These are phyloP conservation scores for Paedocypris sp. DNA, from an alignment of 2,113 vertebrate species.

Conservation along the genomic window DNA sequence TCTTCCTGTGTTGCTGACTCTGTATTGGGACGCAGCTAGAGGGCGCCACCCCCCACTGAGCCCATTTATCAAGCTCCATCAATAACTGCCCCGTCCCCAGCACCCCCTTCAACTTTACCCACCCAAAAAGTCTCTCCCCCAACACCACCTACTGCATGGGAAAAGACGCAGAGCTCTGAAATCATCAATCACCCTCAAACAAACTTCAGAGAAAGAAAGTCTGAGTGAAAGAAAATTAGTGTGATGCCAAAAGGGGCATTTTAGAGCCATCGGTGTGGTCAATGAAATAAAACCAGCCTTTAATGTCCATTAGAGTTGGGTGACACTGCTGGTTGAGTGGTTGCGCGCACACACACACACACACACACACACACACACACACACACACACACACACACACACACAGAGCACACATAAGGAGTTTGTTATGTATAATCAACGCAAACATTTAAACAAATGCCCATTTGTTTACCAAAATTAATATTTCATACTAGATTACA, in stretches of 20 bases:
- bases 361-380: not conserved
- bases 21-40: constrained; percentile 48
- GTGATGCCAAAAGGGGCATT: constrained; percentile 5
- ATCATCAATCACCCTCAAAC: constrained; percentile 56
- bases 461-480: too few relatives aligned
- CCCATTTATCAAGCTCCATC: constrained; percentile 61
- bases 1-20: constrained; percentile 17
- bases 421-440: too few relatives aligned
- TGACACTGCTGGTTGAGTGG: too few relatives aligned
- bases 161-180: constrained; percentile 46
- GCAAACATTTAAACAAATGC: too few relatives aligned
- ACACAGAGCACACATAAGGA: too few relatives aligned
- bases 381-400: too few relatives aligned
- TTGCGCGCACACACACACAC: too few relatives aligned
- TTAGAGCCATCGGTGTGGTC: too few relatives aligned
- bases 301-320: too few relatives aligned
- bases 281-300: not conserved
- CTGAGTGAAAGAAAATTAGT: constrained; percentile 23
- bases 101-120: too few relatives aligned
- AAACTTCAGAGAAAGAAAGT: constrained; percentile 2
- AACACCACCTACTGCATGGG: constrained; percentile 58
- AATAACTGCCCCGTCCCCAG: constrained; percentile 46
- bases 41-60: constrained; percentile 55
- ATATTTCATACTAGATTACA: too few relatives aligned
- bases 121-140: constrained; percentile 37